A percentile compares a stretch with the other conserved stretches of the same genome.
Conservation (phyloP, 2,113 vertebrate genomes). For the Xiphophorus maculatus region DNA sequence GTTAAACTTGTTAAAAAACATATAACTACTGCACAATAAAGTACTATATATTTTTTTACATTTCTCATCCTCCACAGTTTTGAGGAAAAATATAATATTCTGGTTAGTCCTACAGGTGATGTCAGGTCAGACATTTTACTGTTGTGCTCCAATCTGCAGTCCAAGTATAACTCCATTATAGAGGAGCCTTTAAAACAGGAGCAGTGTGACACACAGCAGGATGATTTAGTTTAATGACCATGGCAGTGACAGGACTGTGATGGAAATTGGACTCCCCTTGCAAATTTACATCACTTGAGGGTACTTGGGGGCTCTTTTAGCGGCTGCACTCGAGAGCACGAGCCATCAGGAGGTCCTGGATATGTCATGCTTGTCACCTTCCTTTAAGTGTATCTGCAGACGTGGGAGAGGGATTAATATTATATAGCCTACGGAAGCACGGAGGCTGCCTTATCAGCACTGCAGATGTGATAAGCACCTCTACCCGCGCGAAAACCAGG, state of each 20-base stretch:
- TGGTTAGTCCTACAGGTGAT: constrained; percentile 51
- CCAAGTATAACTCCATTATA: constrained; percentile 80
- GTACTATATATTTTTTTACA: constrained; percentile 28
- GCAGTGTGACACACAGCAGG: constrained; percentile 75
- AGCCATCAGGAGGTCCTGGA: constrained; percentile 85
- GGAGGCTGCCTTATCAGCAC: constrained; percentile 77
- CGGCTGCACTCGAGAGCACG: constrained; percentile 76
- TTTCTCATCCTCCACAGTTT: constrained; percentile 29
- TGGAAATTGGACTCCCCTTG: constrained; percentile 80
- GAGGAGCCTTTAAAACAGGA: constrained; percentile 77
- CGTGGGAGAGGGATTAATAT: constrained; percentile 85
- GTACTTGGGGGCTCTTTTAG: constrained; percentile 79
- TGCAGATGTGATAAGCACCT: constrained; percentile 79
- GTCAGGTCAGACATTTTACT: constrained; percentile 65
- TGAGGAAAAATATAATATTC: constrained; percentile 57
- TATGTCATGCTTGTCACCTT: constrained; percentile 84
- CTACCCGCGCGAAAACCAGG: constrained; percentile 72
- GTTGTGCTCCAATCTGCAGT: constrained; percentile 74
- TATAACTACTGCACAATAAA: not conserved
- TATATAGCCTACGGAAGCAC: constrained; percentile 81
- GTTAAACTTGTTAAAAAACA: not conserved
- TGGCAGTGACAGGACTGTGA: constrained; percentile 80
- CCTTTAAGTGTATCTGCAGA: constrained; percentile 81
- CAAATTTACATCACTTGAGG: constrained; percentile 82
- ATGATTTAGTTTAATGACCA: constrained; percentile 83